Percentiles rank a stretch among this genome's conserved stretches.
Evolutionary conservation across 2,888 invertebrate species (phyloP).

Genomic region (Ptycholaimellus sp.): DNA sequence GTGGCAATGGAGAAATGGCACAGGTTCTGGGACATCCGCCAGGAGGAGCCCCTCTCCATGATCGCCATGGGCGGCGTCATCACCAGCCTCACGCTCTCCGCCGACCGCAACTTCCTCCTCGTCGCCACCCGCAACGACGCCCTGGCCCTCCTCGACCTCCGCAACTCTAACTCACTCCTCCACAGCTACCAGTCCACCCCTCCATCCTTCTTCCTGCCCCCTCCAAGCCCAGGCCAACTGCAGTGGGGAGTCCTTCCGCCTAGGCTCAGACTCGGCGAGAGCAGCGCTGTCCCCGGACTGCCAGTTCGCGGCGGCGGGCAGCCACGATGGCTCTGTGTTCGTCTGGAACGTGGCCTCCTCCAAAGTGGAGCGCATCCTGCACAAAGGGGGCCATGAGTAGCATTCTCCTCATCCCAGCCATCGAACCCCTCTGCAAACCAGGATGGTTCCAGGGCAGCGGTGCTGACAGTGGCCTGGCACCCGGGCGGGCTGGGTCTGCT

Average conservation of each 20-base stretch:
- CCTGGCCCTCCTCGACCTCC: conserved; percentile 68
- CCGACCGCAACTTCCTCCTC: conserved; percentile 64
- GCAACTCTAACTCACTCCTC: conserved; percentile 66
- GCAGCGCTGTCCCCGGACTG: conserved; percentile 57
- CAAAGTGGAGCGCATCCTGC: conserved; percentile 5
- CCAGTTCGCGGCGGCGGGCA: conserved; percentile 65
- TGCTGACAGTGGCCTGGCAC: conserved; percentile 18
- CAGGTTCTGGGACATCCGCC: conserved; percentile 80
- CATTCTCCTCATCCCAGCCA: not conserved
- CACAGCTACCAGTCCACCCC: conserved; percentile 51
- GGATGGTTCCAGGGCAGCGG: conserved; percentile 7
- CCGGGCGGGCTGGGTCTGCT: conserved; percentile 15
- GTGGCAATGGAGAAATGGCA: too few species aligned
- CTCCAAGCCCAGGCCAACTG: too few species aligned
- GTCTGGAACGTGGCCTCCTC: conserved; percentile 48
- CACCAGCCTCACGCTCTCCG: conserved; percentile 46
- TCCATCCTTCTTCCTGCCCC: too few species aligned
- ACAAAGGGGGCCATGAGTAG: conserved; percentile 11
- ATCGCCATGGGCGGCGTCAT: conserved; percentile 71
- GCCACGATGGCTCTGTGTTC: conserved; percentile 64
- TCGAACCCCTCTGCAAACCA: not conserved
- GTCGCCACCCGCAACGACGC: conserved; percentile 84
- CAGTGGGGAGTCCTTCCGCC: conserved; percentile 68
- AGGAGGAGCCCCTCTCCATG: conserved; percentile 49
- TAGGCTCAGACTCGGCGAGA: conserved; percentile 13